Evolutionary conservation across 2,797 vertebrate species (phyloP), one percentile per base, ranked within the genome.

Genomic region (Sebastes itinus): DNA sequence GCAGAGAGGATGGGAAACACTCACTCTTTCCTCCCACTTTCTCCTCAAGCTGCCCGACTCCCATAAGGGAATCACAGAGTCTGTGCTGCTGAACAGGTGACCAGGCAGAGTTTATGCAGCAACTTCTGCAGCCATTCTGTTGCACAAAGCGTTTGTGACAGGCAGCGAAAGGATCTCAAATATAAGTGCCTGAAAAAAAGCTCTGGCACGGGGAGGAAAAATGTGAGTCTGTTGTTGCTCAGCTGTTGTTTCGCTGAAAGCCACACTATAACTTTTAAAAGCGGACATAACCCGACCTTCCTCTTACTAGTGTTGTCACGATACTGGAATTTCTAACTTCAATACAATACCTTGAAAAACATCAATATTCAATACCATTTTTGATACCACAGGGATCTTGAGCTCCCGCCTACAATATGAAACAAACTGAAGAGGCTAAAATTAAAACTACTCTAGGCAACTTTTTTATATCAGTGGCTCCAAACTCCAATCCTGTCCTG

Each of bases 1-100:
- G 62, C 33, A 66, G 25, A 55, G 64, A 72, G 42, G 20, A 83
- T 58, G 56, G 75, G 77, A 87, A 82, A 75, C 46, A 58, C 72
- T 86, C 2, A 0, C 32, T 65, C 20, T 38, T 65, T 75, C 42
- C 73, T 55, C 59, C 77, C 35, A 75, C 49, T 72, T 64, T 60
- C 59, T 75, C 71, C 75, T 54, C 3, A 0, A 62, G 72, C 52
- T 77, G 72, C 76, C 61, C 68, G 5, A 56, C 62, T 82, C 63
- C 72, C 62, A 77, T 63, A 20, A 70, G 82, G 63, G 80, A 69
- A 75, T 59, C 72, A 75, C 49, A 63, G 62, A 59, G 65, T 67
- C 75, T 69, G 62, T 72, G 63, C 63, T 52, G 67, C 64, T 78
- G 54, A 46, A 18, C 42, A 46, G 42, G 42, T 18, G 42, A 46